Base-by-base conservation (phyloP, 2,113 vertebrate species). In the Colinus virginianus region DNA sequence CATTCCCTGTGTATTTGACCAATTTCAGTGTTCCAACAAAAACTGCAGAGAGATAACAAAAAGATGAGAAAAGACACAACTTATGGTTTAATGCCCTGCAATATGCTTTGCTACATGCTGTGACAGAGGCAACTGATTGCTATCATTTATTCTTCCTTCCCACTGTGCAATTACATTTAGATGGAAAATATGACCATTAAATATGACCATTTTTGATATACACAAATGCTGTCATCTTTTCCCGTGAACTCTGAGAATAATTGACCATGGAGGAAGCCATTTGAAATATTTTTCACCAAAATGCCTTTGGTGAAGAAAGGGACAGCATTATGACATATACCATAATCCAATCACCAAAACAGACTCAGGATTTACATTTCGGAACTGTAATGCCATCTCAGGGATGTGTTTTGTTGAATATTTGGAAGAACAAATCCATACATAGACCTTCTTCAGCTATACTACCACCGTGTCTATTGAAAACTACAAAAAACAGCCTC, bases 201-300 rank as follows among this genome's bases (percentile, higher is more conserved):
- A 91, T 58, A 70, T 70, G 71, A 85, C 76, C 85, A 55, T 62
- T 94, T 87, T 83, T 12, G 1, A n/a, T 74, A 61, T 82, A 90
- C 49, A 87, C 81, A 85, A 91, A 34, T 63, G 76, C 84, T 87
- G 90, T 93, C 85, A 87, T 87, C 49, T 85, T 94, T 94, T 93
- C 84, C 34, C 68, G 55, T 40, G 51, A 40, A 87, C 53, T 78
- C 64, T 58, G 10, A 90, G 75, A 89, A 87, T 84, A 87, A 53
- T 23, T 90, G 64, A 77, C 79, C 3, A 2, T 74, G 20, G 71
- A 90, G 64, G 61, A 83, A 91, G 72, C 70, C 17, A 63, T 79
- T 77, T 86, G 79, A 88, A 90, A 88, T 66, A 66, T n/a, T 85
- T 80, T 95, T 90, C 38, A 77, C 45, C 26, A 90, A 40, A 93